Percentiles rank a stretch among this genome's conserved stretches.
These are phyloP conservation scores for Morpho achilles DNA, from an alignment of 2,888 invertebrate genomes.

Conservation along the genomic window DNA sequence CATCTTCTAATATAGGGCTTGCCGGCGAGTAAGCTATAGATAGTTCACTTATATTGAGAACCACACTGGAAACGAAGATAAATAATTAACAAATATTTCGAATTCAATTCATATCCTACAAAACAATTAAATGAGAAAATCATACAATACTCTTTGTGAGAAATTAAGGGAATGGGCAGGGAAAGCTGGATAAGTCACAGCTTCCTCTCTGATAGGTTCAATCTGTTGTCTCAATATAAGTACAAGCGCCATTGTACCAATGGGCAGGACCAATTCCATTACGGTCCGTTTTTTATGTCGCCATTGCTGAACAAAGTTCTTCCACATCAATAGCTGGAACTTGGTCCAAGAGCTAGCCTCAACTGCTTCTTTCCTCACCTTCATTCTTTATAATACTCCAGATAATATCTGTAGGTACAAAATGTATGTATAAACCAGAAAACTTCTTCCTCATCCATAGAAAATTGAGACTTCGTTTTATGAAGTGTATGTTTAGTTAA, in stretches of 20 bases:
- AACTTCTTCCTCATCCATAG: no score
- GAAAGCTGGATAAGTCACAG: slow-evolving; percentile 43
- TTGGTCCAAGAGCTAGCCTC: slow-evolving; percentile 68
- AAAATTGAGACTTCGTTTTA: no score
- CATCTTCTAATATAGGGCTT: slow-evolving; percentile 51
- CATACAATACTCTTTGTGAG: slow-evolving; percentile 49
- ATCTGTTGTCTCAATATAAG: slow-evolving; percentile 85
- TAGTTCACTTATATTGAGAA: slow-evolving; percentile 46
- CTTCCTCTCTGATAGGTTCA: slow-evolving; percentile 60
- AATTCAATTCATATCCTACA: no score
- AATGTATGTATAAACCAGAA: no score
- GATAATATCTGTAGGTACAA: no score
- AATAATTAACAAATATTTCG: slow-evolving; percentile 2
- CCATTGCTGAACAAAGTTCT: slow-evolving; percentile 88
- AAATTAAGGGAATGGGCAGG: slow-evolving; percentile 40
- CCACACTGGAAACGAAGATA: slow-evolving; percentile 41
- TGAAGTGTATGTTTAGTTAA: no score
- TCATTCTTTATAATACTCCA: no score
- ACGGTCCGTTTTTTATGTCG: slow-evolving; percentile 83
- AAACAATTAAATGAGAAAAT: slow-evolving; percentile 18
- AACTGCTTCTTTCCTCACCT: slow-evolving; percentile 21
- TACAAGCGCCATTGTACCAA: slow-evolving; percentile 82
- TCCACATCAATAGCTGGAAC: slow-evolving; percentile 89
- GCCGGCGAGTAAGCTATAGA: slow-evolving; percentile 71
- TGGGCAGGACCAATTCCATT: slow-evolving; percentile 83